Evolutionary conservation across 2,113 vertebrate genomes (phyloP), one percentile per base, ranked within the genome.

Genomic region (Saguinus midas): DNA sequence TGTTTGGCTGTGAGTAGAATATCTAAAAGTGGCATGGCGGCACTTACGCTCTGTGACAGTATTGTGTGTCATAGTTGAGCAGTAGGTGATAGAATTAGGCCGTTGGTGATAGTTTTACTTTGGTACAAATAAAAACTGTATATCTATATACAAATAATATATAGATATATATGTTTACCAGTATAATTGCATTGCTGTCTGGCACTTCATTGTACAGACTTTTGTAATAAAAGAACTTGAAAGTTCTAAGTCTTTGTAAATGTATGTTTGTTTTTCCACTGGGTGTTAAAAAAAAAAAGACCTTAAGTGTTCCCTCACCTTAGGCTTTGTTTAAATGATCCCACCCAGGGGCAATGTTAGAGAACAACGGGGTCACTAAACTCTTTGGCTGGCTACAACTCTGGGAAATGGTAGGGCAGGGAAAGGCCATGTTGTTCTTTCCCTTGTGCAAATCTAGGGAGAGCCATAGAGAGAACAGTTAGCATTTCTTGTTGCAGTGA

Each of bases 21-120:
- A 98, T 98, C 97, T 98, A 98, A 99, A 99, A 99, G 99, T 99
- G 99, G 99, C 99, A 99, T 99, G 99, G 99, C 98, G 98, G 97
- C 98, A 98, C 98, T 98, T 98, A 97, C 90, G 98, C 98, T 98
- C 25, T 98, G 98, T 95, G 93, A 96, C 98, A 97, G 98, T 99
- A 97, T 98, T 99, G 98, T 99, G 99, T 99, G 99, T 99, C 99
- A 99, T 99, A 99, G 99, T 98, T 98, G 98, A 99, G 99, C 99
- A 99, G 99, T 99, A 99, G 98, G 98, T 98, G 98, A 98, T 98
- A 98, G 98, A 97, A 96, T 95, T 98, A 98, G 98, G 98, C 98
- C 98, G 98, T 98, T 98, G 98, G 98, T 98, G 97, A 98, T 98
- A 98, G 97, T 98, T 98, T 98, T 98, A 98, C 98, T 98, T 98